Conservation (phyloP, 2,888 invertebrate genomes). For the Dromius quadrimaculatus region DNA sequence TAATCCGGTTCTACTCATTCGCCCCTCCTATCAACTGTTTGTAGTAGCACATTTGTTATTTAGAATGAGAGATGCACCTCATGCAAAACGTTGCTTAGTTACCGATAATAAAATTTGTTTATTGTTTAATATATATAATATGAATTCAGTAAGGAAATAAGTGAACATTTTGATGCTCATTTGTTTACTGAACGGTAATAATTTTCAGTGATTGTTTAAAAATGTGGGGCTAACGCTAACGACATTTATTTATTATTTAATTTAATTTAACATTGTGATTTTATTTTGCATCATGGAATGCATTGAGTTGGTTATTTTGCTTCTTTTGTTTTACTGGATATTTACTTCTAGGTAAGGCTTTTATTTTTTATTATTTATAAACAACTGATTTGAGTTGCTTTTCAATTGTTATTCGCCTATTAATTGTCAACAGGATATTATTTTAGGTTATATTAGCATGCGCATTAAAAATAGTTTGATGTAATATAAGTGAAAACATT, state of each 20-base stretch:
- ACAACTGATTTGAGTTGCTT: not conserved
- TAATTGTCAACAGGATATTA: too few species aligned
- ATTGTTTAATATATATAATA: slow-evolving; percentile 4
- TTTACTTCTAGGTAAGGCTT: slow-evolving; percentile 44
- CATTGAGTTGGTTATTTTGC: slow-evolving; percentile 38
- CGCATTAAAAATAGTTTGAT: too few species aligned
- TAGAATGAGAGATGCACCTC: slow-evolving; percentile 39
- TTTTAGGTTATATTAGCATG: too few species aligned
- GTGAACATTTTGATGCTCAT: not conserved
- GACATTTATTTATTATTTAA: not conserved
- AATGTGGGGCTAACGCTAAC: not conserved
- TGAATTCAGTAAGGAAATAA: not conserved
- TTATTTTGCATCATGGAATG: slow-evolving; percentile 36
- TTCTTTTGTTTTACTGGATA: slow-evolving; percentile 44
- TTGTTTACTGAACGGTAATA: not conserved
- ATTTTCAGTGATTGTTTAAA: slow-evolving; percentile 15
- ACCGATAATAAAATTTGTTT: slow-evolving; percentile 36
- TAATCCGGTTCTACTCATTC: slow-evolving; percentile 9
- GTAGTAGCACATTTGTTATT: slow-evolving; percentile 23
- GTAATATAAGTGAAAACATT: too few species aligned
- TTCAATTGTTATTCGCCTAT: not conserved
- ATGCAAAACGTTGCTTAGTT: slow-evolving; percentile 47
- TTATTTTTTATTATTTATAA: slow-evolving; percentile 1
- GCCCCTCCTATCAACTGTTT: slow-evolving; percentile 22
- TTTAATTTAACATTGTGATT: too few species aligned